Evolutionary conservation across 2,113 vertebrate genomes (phyloP).

Genomic region (Tautogolabrus adspersus): DNA sequence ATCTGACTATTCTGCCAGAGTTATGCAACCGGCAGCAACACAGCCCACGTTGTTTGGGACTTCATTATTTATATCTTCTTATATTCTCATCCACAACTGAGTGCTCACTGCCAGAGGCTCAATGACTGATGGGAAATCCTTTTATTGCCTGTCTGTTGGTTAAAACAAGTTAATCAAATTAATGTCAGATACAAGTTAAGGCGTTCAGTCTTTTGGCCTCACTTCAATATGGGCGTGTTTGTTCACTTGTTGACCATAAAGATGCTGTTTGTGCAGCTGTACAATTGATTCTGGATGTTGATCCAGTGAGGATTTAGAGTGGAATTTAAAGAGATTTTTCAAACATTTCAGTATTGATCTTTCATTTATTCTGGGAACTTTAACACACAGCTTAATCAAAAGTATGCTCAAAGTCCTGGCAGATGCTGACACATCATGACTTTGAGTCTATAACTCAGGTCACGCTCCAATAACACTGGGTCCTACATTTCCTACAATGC

Average conservation of each 20-base stretch:
- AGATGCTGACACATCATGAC: too few relatives aligned
- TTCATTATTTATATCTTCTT: conserved; percentile 66
- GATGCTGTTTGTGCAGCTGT: not conserved
- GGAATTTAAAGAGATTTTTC: not conserved
- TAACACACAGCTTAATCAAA: not conserved
- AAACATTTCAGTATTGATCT: conserved; percentile 6
- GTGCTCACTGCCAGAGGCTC: conserved; percentile 33
- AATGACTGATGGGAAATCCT: conserved; percentile 63
- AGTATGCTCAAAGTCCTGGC: not conserved
- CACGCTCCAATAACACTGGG: too few relatives aligned
- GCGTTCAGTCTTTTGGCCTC: not conserved
- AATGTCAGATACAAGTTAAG: conserved; percentile 39
- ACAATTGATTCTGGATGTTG: conserved; percentile 5
- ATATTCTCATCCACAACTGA: conserved; percentile 53
- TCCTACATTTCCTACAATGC: too few relatives aligned
- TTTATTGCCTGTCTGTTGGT: conserved; percentile 18
- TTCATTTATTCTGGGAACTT: not conserved
- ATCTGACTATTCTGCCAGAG: conserved; percentile 69
- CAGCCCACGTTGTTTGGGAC: conserved; percentile 67
- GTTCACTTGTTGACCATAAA: conserved; percentile 14
- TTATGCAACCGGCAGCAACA: conserved; percentile 74
- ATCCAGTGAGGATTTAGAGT: not conserved
- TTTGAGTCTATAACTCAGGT: too few relatives aligned
- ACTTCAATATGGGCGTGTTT: not conserved
- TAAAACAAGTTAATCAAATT: conserved; percentile 35